phyloP scores from a whole-genome alignment of 1,140 invertebrate genomes.

The Asbolus verrucosus region DNA sequence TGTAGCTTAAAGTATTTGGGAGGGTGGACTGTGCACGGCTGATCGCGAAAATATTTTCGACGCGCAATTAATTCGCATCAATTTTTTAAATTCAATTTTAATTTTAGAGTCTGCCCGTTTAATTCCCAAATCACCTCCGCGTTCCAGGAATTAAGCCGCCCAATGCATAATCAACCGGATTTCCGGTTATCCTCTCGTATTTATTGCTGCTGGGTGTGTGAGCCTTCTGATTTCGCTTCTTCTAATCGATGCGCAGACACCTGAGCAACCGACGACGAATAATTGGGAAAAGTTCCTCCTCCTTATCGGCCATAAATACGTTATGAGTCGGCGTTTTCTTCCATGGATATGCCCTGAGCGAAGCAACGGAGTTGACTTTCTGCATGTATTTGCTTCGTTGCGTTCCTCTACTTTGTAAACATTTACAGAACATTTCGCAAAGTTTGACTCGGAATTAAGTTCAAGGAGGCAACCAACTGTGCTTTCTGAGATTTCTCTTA shows the following conservation, averaged over 20 bases:
- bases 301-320: too few relatives aligned
- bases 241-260: too few relatives aligned
- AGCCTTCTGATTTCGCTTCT: too few relatives aligned
- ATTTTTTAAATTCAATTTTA: constrained; percentile 33
- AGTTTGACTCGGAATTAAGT: constrained; percentile 51
- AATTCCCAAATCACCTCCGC: constrained; percentile 26
- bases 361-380: constrained; percentile 45
- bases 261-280: too few relatives aligned
- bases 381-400: constrained; percentile 54
- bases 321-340: constrained; percentile 28
- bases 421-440: constrained; percentile 53
- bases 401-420: constrained; percentile 53
- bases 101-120: constrained; percentile 14
- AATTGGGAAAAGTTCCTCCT: too few relatives aligned
- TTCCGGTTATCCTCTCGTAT: background rate
- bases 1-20: background rate
- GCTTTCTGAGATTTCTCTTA: constrained; percentile 40
- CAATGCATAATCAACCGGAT: constrained; percentile 2
- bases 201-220: too few relatives aligned
- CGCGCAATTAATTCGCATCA: constrained; percentile 1
- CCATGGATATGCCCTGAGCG: constrained; percentile 23
- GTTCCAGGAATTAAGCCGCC: constrained; percentile 2
- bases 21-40: background rate
- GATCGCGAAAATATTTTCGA: too few relatives aligned
- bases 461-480: constrained; percentile 42